Base-by-base conservation (phyloP, 64 coral and sea anemone species). In the Porites australiensis region DNA sequence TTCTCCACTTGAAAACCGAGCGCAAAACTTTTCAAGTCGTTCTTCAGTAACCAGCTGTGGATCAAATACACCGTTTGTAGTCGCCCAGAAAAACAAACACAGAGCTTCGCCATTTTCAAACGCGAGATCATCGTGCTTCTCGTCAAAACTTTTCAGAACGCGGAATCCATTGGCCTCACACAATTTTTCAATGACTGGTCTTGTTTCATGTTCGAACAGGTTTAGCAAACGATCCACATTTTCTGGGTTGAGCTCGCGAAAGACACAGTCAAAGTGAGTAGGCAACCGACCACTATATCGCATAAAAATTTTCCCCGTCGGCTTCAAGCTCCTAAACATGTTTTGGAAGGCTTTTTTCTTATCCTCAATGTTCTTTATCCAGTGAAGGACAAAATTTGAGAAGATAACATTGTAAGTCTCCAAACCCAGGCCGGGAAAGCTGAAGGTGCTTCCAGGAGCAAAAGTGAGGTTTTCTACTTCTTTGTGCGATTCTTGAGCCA, bases 281-380 rank as follows among this genome's bases (percentile, higher is more conserved):
- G n/a, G 77, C n/a, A 58, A 58, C 19, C 5, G 6, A 13, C 43
- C 21, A 2, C 4, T 11, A 23, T 79, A 79, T 4, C 59, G 50
- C 10, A 86, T 48, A 15, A 37, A 37, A 37, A 37, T 63, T 22
- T 45, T 80, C 19, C 77, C 77, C 3, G 27, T 46, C 4, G 46
- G 27, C 50, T 80, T 80, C 13, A 80, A 60, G 47, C 77, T 80
- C 12, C 37, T 7, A 54, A 55, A 80, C 50, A 58, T 58, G 77
- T 79, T 79, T 51, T 3, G 55, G 51, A 79, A 79, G 51, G 52
- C 77, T 20, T 58, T n/a, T 2, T 55, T 2, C 58, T 79, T 79
- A 58, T 79, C 54, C 8, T 8, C 10, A 37, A 37, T 37, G 27
- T 37, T 37, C 27, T 37, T 37, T 9, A 79, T 50, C 77, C 77